These are phyloP conservation scores for Ophioninae sp. DNA, from an alignment of 2,888 invertebrate species.

Conservation along the genomic window DNA sequence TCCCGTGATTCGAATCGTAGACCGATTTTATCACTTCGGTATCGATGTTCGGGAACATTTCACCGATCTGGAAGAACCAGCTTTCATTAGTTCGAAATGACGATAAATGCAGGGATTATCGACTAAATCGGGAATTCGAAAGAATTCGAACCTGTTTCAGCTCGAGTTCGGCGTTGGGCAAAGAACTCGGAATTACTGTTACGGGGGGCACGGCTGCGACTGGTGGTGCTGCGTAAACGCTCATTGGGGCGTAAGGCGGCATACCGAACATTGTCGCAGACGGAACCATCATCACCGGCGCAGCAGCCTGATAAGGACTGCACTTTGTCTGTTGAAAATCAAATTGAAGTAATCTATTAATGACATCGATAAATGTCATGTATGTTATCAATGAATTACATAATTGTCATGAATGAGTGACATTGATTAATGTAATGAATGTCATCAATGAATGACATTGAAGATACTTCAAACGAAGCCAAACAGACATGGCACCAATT, in stretches of 20 bases:
- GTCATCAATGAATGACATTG: not conserved
- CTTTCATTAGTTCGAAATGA: not conserved
- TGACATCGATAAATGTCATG: slow-evolving; percentile 2
- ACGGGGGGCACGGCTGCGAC: slow-evolving; percentile 71
- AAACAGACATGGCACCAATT: not conserved
- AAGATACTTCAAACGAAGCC: not conserved
- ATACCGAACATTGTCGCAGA: slow-evolving; percentile 80
- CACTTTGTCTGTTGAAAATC: slow-evolving; percentile 68
- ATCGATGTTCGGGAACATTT: slow-evolving; percentile 98
- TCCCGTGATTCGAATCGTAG: slow-evolving; percentile 93
- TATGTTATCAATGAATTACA: too few species aligned
- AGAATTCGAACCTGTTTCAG: slow-evolving; percentile 84
- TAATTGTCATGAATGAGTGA: too few species aligned
- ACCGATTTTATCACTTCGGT: slow-evolving; percentile 96
- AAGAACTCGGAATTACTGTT: slow-evolving; percentile 79
- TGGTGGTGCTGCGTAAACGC: slow-evolving; percentile 82
- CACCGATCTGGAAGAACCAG: slow-evolving; percentile 87
- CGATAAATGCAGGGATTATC: too few species aligned
- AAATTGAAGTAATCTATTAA: slow-evolving; percentile 23
- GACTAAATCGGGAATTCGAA: not conserved
- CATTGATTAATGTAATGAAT: too few species aligned
- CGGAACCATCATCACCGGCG: slow-evolving; percentile 88
- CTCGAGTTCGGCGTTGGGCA: slow-evolving; percentile 82
- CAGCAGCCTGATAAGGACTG: slow-evolving; percentile 82
- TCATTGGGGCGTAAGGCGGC: slow-evolving; percentile 80